These are phyloP conservation scores for pig (Sus scrofa) DNA, from an alignment of 2,113 vertebrate species.

Conservation along the genomic window T2T-Sscrofa CM000826.6:116595001-116595500, in stretches of 20 bases:
- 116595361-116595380: background rate
- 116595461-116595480: background rate
- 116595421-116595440: background rate
- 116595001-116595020: background rate
- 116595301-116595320: background rate
- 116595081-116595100: background rate
- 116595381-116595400: background rate
- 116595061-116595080: background rate
- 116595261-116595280: background rate
- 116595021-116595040: background rate
- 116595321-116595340: background rate
- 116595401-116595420: background rate
- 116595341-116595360: background rate
- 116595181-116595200: background rate
- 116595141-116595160: background rate
- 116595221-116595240: background rate
- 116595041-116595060: background rate
- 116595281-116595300: background rate
- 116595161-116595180: fast-evolving
- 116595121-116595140: background rate
- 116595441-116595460: background rate
- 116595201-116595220: background rate
- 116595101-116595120: background rate
- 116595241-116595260: background rate
- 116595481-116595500: background rate